Evolutionary conservation across 2,797 vertebrate genomes (phyloP).

Genomic region (Ammospiza maritima): DNA sequence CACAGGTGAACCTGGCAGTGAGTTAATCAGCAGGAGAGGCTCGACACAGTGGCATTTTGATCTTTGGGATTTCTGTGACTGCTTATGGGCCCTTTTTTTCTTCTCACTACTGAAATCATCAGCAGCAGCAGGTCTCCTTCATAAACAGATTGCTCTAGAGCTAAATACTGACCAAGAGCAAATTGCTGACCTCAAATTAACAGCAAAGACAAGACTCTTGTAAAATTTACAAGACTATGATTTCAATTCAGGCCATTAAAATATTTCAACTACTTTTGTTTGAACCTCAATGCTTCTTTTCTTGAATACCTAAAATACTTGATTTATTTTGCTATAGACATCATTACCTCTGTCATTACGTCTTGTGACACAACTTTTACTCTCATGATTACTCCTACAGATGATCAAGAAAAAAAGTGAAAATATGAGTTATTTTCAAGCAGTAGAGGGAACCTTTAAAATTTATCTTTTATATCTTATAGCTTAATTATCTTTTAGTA

Average conservation of each 20-base stretch:
- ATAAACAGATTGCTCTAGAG: neutral
- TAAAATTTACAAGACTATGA: neutral
- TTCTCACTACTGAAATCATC: neutral
- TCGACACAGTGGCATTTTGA: slow-evolving; percentile 10
- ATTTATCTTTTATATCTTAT: neutral
- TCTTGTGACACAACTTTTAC: neutral
- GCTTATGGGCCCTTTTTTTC: neutral
- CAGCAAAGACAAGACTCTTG: neutral
- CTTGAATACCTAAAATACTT: neutral
- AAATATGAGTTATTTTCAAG: neutral
- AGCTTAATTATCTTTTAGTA: neutral
- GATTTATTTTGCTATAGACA: neutral
- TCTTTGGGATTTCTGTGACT: neutral
- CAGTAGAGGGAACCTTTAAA: neutral
- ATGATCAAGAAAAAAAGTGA: neutral
- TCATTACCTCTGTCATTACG: neutral
- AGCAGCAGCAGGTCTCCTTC: neutral
- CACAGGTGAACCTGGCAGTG: neutral
- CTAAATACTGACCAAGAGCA: neutral
- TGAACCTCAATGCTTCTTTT: neutral
- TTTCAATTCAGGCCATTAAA: neutral
- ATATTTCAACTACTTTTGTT: neutral
- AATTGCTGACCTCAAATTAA: neutral
- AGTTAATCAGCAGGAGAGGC: slow-evolving; percentile 28
- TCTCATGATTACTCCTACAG: neutral